These are phyloP conservation scores for Paramisgurnus dabryanus DNA, from an alignment of 2,113 vertebrate genomes.

Conservation along the genomic window DNA sequence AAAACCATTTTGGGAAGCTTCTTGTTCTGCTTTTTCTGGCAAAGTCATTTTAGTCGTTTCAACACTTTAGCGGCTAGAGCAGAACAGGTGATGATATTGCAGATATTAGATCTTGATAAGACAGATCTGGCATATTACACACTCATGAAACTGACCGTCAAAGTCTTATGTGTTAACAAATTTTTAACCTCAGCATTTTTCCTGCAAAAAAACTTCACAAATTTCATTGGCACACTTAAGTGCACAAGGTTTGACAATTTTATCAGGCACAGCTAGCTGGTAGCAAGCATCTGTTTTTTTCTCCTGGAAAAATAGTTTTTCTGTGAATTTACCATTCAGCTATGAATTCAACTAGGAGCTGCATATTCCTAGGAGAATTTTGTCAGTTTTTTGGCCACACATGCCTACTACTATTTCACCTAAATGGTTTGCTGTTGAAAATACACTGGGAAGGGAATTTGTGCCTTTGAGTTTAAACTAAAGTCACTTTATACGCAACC, in stretches of 20 bases:
- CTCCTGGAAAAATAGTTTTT: not conserved
- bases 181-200: slow-evolving; percentile 32
- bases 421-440: not conserved
- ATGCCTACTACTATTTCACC: not conserved
- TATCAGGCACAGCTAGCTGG: not conserved
- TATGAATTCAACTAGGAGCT: not conserved
- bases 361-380: not conserved
- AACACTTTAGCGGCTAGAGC: not conserved
- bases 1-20: slow-evolving; percentile 11
- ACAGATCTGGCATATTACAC: slow-evolving; percentile 28
- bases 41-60: slow-evolving; percentile 13
- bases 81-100: slow-evolving; percentile 32
- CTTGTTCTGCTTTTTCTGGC: slow-evolving; percentile 9
- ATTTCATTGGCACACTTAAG: not conserved
- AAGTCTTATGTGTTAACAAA: slow-evolving; percentile 5
- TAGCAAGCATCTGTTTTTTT: not conserved
- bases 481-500: too few relatives aligned
- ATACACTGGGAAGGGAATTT: not conserved
- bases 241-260: not conserved
- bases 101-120: slow-evolving; percentile 13
- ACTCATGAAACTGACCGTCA: slow-evolving; percentile 5
- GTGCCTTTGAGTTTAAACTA: not conserved
- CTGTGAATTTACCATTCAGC: not conserved
- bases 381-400: not conserved
- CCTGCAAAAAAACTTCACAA: not conserved